Conservation (phyloP, 1,140 invertebrate genomes). For the Lordiphosa mommai region DNA sequence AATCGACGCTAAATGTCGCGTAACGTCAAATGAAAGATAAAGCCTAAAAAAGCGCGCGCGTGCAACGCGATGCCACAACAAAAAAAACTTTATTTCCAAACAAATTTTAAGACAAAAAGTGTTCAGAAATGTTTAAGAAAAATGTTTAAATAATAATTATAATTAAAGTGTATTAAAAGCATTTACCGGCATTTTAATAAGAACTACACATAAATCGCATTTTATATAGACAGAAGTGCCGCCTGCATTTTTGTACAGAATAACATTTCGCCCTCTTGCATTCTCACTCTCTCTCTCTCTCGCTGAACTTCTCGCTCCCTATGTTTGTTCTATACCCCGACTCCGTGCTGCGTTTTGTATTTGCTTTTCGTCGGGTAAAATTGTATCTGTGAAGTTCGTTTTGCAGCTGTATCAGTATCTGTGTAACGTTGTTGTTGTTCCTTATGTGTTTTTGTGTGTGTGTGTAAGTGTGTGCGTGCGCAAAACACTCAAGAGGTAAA, state of each 20-base stretch:
- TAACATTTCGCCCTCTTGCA: neutral
- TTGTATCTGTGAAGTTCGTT: slow-evolving; percentile 22
- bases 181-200: slow-evolving; percentile 37
- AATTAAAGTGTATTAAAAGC: neutral
- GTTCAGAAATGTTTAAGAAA: neutral
- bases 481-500: slow-evolving; percentile 59
- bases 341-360: slow-evolving; percentile 16
- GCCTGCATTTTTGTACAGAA: slow-evolving; percentile 44
- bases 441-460: slow-evolving; percentile 24
- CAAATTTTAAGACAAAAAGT: slow-evolving; percentile 2
- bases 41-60: slow-evolving; percentile 33
- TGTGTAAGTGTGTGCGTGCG: slow-evolving; percentile 39
- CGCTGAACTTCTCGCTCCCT: slow-evolving; percentile 6
- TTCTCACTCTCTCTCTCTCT: neutral
- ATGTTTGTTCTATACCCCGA: slow-evolving; percentile 34
- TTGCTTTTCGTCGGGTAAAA: slow-evolving; percentile 5
- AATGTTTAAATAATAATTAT: neutral
- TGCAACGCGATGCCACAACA: slow-evolving; percentile 19
- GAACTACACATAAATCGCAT: slow-evolving; percentile 4
- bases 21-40: slow-evolving; percentile 6
- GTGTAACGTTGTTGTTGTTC: neutral
- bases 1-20: slow-evolving; percentile 25
- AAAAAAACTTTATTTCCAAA: neutral
- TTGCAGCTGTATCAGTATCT: slow-evolving; percentile 29
- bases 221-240: slow-evolving; percentile 22